Conservation (phyloP, 2,113 vertebrate genomes). For the Rhodinocichla rosea region DNA sequence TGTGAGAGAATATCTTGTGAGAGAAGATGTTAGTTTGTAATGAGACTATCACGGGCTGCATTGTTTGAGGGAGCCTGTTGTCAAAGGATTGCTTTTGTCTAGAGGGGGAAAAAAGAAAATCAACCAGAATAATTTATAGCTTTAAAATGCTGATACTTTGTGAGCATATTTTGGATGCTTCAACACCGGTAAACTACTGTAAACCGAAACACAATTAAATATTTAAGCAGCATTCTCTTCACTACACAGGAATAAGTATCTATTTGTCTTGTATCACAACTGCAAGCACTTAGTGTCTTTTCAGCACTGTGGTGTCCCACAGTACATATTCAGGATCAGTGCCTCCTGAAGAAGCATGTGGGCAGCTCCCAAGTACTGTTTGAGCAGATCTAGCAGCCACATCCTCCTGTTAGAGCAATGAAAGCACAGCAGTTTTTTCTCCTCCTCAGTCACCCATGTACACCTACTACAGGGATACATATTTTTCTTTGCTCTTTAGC, state of each 20-base stretch:
- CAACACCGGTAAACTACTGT: neutral
- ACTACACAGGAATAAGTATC: neutral
- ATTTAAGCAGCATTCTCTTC: constrained; percentile 22
- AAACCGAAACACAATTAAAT: constrained; percentile 40
- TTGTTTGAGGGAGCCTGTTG: neutral
- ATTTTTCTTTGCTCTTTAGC: neutral
- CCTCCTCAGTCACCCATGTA: neutral
- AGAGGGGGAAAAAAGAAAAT: neutral
- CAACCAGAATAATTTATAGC: constrained; percentile 33
- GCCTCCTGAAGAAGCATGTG: neutral
- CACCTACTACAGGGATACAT: neutral
- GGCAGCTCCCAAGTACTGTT: neutral
- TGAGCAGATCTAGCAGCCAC: neutral
- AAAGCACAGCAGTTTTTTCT: neutral
- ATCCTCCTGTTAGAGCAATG: neutral
- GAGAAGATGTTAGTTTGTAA: neutral
- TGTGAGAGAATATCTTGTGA: neutral
- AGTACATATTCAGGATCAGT: neutral
- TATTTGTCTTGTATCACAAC: neutral
- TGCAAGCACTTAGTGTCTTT: neutral
- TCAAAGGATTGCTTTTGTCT: neutral
- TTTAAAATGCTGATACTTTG: neutral
- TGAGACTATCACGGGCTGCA: neutral
- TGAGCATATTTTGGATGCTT: neutral
- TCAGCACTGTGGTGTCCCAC: neutral